Percentiles rank a stretch among this genome's conserved stretches.
Conservation (phyloP, 1,140 invertebrate genomes). For the Leguminivora glycinivorella region DNA sequence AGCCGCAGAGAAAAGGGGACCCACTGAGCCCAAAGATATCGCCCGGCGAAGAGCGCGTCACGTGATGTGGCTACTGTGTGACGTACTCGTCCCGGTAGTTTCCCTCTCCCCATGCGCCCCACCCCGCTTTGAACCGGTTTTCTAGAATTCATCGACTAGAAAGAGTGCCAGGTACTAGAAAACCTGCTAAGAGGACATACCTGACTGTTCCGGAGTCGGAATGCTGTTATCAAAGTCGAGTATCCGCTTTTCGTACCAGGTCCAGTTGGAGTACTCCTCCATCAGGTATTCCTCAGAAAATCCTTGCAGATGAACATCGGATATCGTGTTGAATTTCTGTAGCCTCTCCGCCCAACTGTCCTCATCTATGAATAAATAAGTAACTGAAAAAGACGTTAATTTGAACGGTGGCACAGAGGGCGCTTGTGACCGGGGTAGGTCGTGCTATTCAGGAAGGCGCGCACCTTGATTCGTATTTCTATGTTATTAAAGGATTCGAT, state of each 20-base stretch:
- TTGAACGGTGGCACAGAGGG: not conserved
- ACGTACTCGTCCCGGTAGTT: too few species aligned
- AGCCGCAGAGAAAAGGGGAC: too few species aligned
- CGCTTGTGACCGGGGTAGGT: too few species aligned
- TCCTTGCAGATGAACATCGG: not conserved
- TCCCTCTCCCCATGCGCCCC: too few species aligned
- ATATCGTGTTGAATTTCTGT: not conserved
- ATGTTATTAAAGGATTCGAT: too few species aligned
- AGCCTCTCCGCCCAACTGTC: not conserved
- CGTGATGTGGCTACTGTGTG: too few species aligned
- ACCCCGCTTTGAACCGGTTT: too few species aligned
- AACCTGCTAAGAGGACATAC: conserved; percentile 30
- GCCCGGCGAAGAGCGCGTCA: too few species aligned
- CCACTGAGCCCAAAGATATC: too few species aligned
- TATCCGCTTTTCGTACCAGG: conserved; percentile 34
- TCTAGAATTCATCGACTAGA: too few species aligned
- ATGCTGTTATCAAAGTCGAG: conserved; percentile 32
- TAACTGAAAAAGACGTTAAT: conserved; percentile 1
- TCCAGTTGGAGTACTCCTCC: conserved; percentile 29
- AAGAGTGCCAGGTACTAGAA: not conserved
- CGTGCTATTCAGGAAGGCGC: too few species aligned
- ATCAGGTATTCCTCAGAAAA: not conserved
- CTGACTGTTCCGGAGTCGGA: conserved; percentile 42
- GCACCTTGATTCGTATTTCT: too few species aligned
- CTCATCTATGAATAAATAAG: conserved; percentile 10